phyloP scores from a whole-genome alignment of 2,113 vertebrate species.

The Anser brachyrhynchus region DNA sequence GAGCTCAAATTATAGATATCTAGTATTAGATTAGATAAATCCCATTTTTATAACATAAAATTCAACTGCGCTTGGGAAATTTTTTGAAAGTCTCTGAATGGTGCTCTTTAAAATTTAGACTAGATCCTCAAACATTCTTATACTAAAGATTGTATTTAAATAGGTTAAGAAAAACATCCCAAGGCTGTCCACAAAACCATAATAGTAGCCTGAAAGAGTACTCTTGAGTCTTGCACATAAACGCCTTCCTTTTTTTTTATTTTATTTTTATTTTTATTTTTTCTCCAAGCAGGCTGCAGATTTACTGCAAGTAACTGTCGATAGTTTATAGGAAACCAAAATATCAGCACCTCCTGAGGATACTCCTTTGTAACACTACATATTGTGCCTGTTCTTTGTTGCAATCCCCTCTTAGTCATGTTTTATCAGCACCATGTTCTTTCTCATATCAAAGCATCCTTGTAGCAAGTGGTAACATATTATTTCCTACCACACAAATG shows the following conservation, averaged over 20 bases:
- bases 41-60: not conserved
- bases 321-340: not conserved
- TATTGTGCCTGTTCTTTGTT: not conserved
- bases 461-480: not conserved
- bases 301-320: not conserved
- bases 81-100: not conserved
- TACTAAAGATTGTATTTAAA: not conserved
- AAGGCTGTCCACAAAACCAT: not conserved
- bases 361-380: not conserved
- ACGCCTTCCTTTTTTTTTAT: too few relatives aligned
- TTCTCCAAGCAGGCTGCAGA: not conserved
- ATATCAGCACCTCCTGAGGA: not conserved
- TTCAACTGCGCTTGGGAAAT: not conserved
- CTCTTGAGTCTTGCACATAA: not conserved
- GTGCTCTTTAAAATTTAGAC: not conserved
- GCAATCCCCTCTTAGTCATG: not conserved
- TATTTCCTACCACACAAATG: not conserved
- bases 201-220: not conserved
- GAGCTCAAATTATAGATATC: not conserved
- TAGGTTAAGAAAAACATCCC: not conserved
- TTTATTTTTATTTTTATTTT: too few relatives aligned
- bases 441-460: not conserved
- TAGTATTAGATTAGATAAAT: not conserved
- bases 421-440: not conserved
- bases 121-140: not conserved